Evolutionary conservation across 2,888 invertebrate species (phyloP).

Genomic region (Cremastobaeus sp.): DNA sequence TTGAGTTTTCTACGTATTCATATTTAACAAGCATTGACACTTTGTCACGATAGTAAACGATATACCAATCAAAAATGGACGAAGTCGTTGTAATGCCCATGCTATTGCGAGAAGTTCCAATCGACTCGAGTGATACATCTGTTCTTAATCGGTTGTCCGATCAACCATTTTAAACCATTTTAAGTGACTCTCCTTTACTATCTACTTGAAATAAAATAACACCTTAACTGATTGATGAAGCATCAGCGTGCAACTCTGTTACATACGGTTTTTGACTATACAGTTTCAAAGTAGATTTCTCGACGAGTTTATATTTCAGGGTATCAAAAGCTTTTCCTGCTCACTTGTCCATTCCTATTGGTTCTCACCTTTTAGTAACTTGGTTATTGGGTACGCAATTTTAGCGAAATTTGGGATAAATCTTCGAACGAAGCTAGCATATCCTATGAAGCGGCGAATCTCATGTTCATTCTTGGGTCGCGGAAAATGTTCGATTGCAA

Average conservation of each 20-base stretch:
- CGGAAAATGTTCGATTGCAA: background rate
- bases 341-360: background rate
- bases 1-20: slow-evolving; percentile 63
- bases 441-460: background rate
- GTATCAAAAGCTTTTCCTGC: background rate
- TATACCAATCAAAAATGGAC: slow-evolving; percentile 3
- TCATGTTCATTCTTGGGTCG: background rate
- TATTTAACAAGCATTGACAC: slow-evolving; percentile 64
- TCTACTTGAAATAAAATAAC: background rate
- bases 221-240: background rate
- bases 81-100: slow-evolving; percentile 48
- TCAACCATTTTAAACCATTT: slow-evolving; percentile 7
- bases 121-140: slow-evolving; percentile 53
- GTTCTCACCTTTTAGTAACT: background rate
- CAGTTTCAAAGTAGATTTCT: background rate
- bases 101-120: slow-evolving; percentile 11
- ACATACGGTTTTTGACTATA: background rate
- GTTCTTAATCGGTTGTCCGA: slow-evolving; percentile 33
- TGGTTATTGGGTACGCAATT: background rate
- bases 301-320: background rate
- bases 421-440: slow-evolving; percentile 5
- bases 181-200: background rate
- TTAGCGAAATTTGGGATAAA: background rate
- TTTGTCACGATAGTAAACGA: slow-evolving; percentile 5
- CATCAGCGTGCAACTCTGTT: slow-evolving; percentile 8